These are phyloP conservation scores for Trimorus sp. DNA, from an alignment of 2,888 invertebrate genomes.

Conservation along the genomic window DNA sequence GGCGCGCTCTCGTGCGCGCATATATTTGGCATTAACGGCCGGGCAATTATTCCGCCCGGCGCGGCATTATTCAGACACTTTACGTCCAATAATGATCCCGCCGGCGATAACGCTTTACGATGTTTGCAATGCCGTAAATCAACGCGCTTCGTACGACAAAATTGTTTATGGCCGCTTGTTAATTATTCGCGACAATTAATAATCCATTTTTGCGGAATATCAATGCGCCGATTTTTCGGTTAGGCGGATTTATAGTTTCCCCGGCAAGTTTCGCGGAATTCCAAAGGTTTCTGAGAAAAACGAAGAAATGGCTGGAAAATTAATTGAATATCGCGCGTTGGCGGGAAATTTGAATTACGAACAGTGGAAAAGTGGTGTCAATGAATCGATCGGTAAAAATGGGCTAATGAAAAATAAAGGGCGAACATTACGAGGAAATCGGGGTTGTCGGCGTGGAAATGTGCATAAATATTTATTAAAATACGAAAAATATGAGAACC, in stretches of 20 bases:
- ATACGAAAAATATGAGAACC: slow-evolving; percentile 79
- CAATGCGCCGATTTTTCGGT: too few species aligned
- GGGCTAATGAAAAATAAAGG: neutral
- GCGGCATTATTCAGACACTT: slow-evolving; percentile 25
- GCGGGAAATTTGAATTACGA: too few species aligned
- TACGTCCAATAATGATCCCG: slow-evolving; percentile 20
- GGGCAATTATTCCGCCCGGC: slow-evolving; percentile 25
- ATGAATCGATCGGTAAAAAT: slow-evolving; percentile 22
- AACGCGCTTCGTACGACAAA: slow-evolving; percentile 20
- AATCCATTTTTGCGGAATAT: too few species aligned
- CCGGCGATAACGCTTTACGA: slow-evolving; percentile 19
- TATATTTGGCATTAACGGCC: slow-evolving; percentile 29
- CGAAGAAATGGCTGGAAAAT: too few species aligned
- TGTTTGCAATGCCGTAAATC: slow-evolving; percentile 15
- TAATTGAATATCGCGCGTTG: too few species aligned
- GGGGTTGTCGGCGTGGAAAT: slow-evolving; percentile 24
- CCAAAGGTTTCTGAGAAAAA: too few species aligned
- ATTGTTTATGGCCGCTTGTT: slow-evolving; percentile 13
- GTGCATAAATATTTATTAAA: slow-evolving; percentile 70
- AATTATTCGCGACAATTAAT: too few species aligned
- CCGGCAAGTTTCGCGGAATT: too few species aligned
- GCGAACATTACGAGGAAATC: neutral
- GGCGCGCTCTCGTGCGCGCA: slow-evolving; percentile 24
- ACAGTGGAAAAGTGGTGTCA: neutral
- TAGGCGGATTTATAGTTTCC: too few species aligned